phyloP scores from a whole-genome alignment of 2,797 vertebrate genomes.

The Catamblyrhynchus diadema region DNA sequence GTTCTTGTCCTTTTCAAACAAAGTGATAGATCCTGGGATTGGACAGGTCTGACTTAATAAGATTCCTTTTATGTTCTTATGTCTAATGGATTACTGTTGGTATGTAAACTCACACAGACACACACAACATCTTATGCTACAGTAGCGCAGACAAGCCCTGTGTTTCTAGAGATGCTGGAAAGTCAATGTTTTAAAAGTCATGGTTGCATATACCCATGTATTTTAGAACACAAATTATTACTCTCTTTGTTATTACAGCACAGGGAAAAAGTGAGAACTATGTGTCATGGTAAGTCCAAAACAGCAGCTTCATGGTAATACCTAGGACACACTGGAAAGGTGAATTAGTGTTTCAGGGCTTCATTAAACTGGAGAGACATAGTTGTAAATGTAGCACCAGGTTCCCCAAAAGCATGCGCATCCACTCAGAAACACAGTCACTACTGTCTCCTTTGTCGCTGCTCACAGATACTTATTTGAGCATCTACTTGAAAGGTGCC shows the following conservation, averaged over 20 bases:
- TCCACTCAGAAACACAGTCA: neutral
- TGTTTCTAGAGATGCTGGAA: neutral
- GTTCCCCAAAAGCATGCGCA: neutral
- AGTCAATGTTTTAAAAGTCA: neutral
- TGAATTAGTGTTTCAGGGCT: neutral
- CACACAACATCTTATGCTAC: neutral
- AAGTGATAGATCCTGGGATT: neutral
- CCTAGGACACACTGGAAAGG: neutral
- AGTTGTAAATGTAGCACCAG: neutral
- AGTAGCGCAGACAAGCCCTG: neutral
- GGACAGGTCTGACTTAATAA: neutral
- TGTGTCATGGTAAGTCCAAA: neutral
- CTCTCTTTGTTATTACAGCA: neutral
- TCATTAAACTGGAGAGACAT: neutral
- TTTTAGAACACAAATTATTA: neutral
- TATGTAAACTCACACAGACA: neutral
- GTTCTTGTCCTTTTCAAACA: neutral
- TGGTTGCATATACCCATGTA: neutral
- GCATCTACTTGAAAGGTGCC: neutral
- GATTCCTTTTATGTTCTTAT: neutral
- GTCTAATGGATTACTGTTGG: neutral
- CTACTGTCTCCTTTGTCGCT: neutral
- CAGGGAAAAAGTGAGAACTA: neutral
- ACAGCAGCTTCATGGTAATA: neutral
- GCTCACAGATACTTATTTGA: neutral